phyloP scores from a whole-genome alignment of 2,888 invertebrate genomes.

The Neoaliturus tenellus region DNA sequence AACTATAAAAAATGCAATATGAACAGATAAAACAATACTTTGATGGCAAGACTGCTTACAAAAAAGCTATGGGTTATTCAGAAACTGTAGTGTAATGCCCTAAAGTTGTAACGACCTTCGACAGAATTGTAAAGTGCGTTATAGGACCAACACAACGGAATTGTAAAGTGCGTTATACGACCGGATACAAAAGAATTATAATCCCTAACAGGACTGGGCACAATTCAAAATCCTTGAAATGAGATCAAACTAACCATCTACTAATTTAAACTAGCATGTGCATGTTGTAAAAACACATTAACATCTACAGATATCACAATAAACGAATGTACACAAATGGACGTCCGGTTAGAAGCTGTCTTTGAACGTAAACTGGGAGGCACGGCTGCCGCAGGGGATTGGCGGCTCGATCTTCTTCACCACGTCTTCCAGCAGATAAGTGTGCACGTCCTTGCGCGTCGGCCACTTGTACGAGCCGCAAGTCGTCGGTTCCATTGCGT shows the following conservation, averaged over 20 bases:
- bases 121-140: not conserved
- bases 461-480: constrained; percentile 51
- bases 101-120: not conserved
- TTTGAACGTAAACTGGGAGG: constrained; percentile 44
- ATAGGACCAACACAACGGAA: not conserved
- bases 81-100: not conserved
- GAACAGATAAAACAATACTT: not conserved
- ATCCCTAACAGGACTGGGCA: not conserved
- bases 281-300: constrained; percentile 10
- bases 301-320: constrained; percentile 42
- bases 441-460: constrained; percentile 42
- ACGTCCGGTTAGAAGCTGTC: constrained; percentile 34
- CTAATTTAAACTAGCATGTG: constrained; percentile 12
- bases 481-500: constrained; percentile 41
- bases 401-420: constrained; percentile 45
- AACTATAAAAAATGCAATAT: not conserved
- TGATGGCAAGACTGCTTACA: not conserved
- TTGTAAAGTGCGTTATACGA: not conserved
- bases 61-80: not conserved
- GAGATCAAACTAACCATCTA: constrained; percentile 23
- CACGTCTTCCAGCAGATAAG: constrained; percentile 36
- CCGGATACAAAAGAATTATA: not conserved
- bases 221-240: constrained; percentile 10
- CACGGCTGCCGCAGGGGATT: constrained; percentile 33
- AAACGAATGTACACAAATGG: not conserved